phyloP scores from a whole-genome alignment of 2,797 vertebrate genomes.

The Sebastolobus altivelis region DNA sequence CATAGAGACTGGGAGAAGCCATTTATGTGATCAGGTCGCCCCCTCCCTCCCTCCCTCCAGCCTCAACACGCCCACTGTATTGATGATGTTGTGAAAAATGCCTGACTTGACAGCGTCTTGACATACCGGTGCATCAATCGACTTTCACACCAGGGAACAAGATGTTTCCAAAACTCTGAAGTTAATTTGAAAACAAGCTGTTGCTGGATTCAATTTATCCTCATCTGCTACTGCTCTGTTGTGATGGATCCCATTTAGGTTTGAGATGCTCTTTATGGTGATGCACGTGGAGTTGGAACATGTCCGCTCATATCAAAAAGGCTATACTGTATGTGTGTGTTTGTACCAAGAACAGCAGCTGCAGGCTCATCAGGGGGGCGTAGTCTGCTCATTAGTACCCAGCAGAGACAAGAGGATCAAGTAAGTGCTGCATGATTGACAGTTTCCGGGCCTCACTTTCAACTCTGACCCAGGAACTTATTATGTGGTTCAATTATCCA shows the following conservation, averaged over 20 bases:
- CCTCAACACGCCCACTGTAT: conserved; percentile 34
- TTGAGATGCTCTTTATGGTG: background rate
- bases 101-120: background rate
- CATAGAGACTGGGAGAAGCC: conserved; percentile 82
- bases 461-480: conserved; percentile 23
- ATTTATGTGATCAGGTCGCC: conserved; percentile 54
- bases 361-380: conserved; percentile 25
- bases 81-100: conserved; percentile 39
- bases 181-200: conserved; percentile 7
- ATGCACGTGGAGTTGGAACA: conserved; percentile 9
- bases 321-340: background rate
- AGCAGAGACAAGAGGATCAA: conserved; percentile 51
- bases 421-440: conserved; percentile 41
- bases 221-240: background rate
- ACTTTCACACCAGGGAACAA: conserved; percentile 16
- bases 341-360: conserved; percentile 40
- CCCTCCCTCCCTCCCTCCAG: background rate
- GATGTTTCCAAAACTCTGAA: conserved; percentile 35
- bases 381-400: conserved; percentile 62
- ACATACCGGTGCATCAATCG: conserved; percentile 24
- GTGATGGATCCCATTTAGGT: conserved; percentile 2
- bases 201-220: background rate
- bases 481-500: background rate
- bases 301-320: conserved; percentile 1
- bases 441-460: conserved; percentile 17